Conservation (phyloP, 2,797 vertebrate genomes). For the Scomberomorus guttatus region DNA sequence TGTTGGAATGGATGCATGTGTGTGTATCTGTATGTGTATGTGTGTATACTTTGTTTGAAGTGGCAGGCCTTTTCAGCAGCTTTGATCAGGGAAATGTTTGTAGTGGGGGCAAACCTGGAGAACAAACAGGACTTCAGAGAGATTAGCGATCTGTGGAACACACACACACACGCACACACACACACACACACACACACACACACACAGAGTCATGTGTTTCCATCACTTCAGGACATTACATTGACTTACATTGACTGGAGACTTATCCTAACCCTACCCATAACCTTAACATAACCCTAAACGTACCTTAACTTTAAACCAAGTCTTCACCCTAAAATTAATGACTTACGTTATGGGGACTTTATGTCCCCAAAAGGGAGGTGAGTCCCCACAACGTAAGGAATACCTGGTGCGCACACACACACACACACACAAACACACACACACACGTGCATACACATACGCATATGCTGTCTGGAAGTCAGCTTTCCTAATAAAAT, state of each 20-base stretch:
- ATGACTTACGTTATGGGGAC: too few relatives aligned
- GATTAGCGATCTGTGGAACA: slow-evolving; percentile 82
- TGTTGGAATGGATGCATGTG: slow-evolving; percentile 68
- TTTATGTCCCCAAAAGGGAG: too few relatives aligned
- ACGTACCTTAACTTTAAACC: too few relatives aligned
- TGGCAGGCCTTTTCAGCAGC: slow-evolving; percentile 84
- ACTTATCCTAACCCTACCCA: too few relatives aligned
- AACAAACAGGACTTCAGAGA: slow-evolving; percentile 89
- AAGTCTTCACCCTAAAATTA: too few relatives aligned
- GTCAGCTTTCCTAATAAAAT: slow-evolving; percentile 61
- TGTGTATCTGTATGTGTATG: slow-evolving; percentile 30
- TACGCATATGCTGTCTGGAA: slow-evolving; percentile 29
- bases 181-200: slow-evolving; percentile 22
- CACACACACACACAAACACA: slow-evolving; percentile 12
- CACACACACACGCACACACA: slow-evolving; percentile 31
- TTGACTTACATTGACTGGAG: too few relatives aligned
- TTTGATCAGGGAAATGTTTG: slow-evolving; percentile 90
- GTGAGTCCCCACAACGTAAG: too few relatives aligned
- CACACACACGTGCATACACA: slow-evolving; percentile 1
- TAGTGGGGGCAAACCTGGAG: slow-evolving; percentile 87
- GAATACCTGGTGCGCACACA: background rate
- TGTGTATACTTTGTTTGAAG: slow-evolving; percentile 84
- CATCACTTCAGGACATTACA: too few relatives aligned
- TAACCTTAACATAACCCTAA: too few relatives aligned
- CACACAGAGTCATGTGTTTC: too few relatives aligned